Base-by-base conservation (phyloP, 2,797 vertebrate genomes). In the Cygnus olor region DNA sequence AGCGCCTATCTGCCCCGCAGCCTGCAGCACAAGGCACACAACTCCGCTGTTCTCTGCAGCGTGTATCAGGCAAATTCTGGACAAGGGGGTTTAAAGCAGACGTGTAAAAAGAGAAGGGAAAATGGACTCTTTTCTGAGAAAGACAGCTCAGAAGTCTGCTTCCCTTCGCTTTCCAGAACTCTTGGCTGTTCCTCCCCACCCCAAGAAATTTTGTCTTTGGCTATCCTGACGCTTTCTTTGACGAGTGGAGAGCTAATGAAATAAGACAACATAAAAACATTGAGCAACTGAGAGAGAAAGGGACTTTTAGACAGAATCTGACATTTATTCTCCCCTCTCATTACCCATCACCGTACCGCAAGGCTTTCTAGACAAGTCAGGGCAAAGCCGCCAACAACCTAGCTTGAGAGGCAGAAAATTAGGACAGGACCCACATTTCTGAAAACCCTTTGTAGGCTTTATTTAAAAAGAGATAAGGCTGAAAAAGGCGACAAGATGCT, bases 401-500 rank as follows among this genome's bases (percentile, higher is more conserved):
- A 65, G 38, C 74, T 81, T 1, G 2, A 69, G 56, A 79, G 58
- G 51, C 19, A 87, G 71, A 91, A 88, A 94, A 94, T 65, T 1
- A 89, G 93, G 80, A 92, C 90, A 94, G 76, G 65, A 93, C 57
- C 71, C 83, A 78, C 57, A 25, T 83, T 95, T 85, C 72, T 87
- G 88, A 80, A 92, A 94, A 88, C 79, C 88, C 49, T 85, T 76
- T 69, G 76, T 6, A 80, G 68, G 86, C 34, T 95, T 96, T 87
- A 87, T 90, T 94, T 69, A 51, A 77, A 94, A 73, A 58, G 57
- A 87, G 81, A 78, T 85, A 89, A 94, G 84, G 74, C 71, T 54
- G 88, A 73, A 82, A 70, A 80, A 83, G 71, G 84, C 8, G 10
- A 90, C 73, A 74, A 90, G 70, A 78, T 40, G 42, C 65, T 85